Evolutionary conservation across 92 coral and sea anemone genomes (phyloP), one percentile per base, ranked within the genome.

Genomic region (Paramuricea clavata): DNA sequence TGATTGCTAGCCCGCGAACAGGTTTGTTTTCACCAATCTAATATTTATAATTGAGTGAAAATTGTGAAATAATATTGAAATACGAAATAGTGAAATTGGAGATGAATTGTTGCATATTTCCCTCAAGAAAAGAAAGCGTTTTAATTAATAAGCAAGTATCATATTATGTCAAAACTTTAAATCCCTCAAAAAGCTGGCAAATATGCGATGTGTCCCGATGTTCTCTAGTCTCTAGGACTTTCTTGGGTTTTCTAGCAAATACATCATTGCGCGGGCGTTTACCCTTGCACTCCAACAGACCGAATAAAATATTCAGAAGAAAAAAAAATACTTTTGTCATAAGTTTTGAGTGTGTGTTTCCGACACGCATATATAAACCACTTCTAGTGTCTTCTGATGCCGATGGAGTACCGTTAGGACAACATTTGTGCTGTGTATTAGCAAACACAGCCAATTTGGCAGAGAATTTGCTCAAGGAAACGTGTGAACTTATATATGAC

Each of bases 261-360:
- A 27, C 52, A 22, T 76, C 68, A 22, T 12, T 31, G 43, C 68
- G 82, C 67, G 67, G 82, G 82, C 47, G 67, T 76, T 22, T 27
- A 76, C 68, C 68, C 33, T 43, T 44, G 67, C 13, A 27, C 69
- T 76, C 42, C 44, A 76, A 21, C 68, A 56, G 68, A 76, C 68
- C 68, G 82, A 49, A 76, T 76, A 49, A 76, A 76, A 76, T 76
- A 76, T 76, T 76, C 82, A n/a, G n/a, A n/a, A n/a, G 16, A n/a
- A 32, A 47, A 34, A 23, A 76, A 49, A 76, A 17, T 50, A 2
- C 15, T 44, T 44, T 19, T 74, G 57, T 11, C 13, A 22, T 44
- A 11, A 15, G 28, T 72, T 6, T 72, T n/a, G 56, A 72, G 27
- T 74, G 59, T 33, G 76, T 74, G 60, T 31, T 49, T 74, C 81